Evolutionary conservation across 53 echinoderm and acorn worm genomes (phyloP).

Genomic region (Paracentrotus lividus): DNA sequence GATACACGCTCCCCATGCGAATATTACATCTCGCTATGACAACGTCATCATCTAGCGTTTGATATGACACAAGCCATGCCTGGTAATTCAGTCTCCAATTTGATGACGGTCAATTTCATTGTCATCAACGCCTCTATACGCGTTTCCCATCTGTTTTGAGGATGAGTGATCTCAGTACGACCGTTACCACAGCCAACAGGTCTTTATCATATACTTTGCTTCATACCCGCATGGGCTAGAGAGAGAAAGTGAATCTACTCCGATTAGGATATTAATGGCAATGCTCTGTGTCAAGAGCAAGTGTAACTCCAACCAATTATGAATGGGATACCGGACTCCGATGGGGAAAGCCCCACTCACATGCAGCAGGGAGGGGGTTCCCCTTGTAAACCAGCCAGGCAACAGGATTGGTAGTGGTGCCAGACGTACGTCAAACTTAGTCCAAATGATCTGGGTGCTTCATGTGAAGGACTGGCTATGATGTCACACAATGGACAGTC

Average conservation of each 20-base stretch:
- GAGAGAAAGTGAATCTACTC: slow-evolving; percentile 13
- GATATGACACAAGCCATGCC: slow-evolving; percentile 35
- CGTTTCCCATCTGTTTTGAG: slow-evolving; percentile 1
- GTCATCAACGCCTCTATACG: slow-evolving; percentile 20
- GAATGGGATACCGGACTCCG: slow-evolving; percentile 60
- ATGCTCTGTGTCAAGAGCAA: slow-evolving; percentile 46
- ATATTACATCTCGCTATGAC: slow-evolving; percentile 23
- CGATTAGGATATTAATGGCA: slow-evolving; percentile 57
- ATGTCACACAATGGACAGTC: slow-evolving; percentile 63
- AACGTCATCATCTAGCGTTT: background rate
- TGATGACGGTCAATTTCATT: slow-evolving; percentile 30
- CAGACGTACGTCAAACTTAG: slow-evolving; percentile 63
- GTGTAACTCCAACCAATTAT: slow-evolving; percentile 23
- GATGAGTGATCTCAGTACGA: background rate
- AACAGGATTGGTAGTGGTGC: slow-evolving; percentile 23
- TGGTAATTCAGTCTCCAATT: slow-evolving; percentile 1
- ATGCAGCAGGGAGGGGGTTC: slow-evolving; percentile 75
- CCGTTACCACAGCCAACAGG: background rate
- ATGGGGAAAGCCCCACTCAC: slow-evolving; percentile 59
- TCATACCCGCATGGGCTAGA: slow-evolving; percentile 29
- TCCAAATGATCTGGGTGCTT: slow-evolving; percentile 38
- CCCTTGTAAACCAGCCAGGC: slow-evolving; percentile 80
- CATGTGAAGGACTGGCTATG: slow-evolving; percentile 51
- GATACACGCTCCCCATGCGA: slow-evolving; percentile 26
- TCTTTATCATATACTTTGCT: background rate